These are phyloP conservation scores for Lasioglossum zephyrum DNA, from an alignment of 2,888 invertebrate species.

Conservation along the genomic window DNA sequence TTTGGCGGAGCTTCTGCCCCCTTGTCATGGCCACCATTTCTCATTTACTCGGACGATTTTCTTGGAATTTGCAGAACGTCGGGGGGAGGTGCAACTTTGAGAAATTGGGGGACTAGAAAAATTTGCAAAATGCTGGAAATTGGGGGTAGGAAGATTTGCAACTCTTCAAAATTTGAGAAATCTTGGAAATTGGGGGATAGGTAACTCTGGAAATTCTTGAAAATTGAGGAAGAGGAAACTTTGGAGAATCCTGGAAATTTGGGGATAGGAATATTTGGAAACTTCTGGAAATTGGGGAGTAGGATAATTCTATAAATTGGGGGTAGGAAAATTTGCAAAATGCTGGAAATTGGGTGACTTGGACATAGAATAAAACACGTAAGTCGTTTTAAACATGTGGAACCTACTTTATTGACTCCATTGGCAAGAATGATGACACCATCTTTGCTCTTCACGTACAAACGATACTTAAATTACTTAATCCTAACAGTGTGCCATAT, in stretches of 20 bases:
- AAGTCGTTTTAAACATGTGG: constrained; percentile 31
- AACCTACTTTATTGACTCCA: constrained; percentile 67
- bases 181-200: no score
- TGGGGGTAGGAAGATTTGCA: neutral
- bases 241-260: no score
- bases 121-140: neutral
- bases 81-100: neutral
- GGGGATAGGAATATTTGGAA: neutral
- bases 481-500: constrained; percentile 44
- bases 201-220: no score
- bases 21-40: constrained; percentile 22
- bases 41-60: neutral
- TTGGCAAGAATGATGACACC: constrained; percentile 38
- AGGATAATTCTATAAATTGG: neutral
- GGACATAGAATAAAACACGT: no score
- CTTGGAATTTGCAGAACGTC: neutral
- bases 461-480: constrained; percentile 54
- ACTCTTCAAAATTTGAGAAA: no score
- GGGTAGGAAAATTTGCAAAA: no score
- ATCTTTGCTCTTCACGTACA: constrained; percentile 42
- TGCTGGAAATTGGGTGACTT: neutral
- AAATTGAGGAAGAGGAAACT: no score
- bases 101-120: no score
- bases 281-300: neutral
- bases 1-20: constrained; percentile 26